A percentile compares a stretch with the other conserved stretches of the same genome.
phyloP scores from a whole-genome alignment of 2,113 vertebrate genomes.

The Irena cyanogastra region DNA sequence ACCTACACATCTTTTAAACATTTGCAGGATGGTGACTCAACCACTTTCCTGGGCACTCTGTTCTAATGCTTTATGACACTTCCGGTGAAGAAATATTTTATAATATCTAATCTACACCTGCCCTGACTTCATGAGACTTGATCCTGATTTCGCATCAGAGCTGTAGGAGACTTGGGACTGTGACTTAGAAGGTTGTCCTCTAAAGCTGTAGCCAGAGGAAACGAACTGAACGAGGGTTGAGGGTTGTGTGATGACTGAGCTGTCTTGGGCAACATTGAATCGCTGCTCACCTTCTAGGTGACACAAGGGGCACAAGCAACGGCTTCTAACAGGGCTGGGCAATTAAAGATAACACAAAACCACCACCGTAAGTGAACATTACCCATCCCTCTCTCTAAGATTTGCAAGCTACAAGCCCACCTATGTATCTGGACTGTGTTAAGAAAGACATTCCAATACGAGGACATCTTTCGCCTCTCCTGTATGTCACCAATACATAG shows the following conservation, averaged over 20 bases:
- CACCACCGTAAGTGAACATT: rapidly evolving
- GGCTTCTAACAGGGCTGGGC: neutral
- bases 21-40: neutral
- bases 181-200: neutral
- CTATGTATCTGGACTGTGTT: too few species aligned
- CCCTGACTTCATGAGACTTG: neutral
- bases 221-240: rapidly evolving
- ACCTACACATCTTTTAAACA: neutral
- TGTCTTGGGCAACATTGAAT: neutral
- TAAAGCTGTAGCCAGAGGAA: neutral
- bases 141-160: neutral
- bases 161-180: neutral
- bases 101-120: neutral
- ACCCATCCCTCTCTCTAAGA: neutral
- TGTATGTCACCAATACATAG: rapidly evolving
- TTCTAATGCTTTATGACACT: neutral
- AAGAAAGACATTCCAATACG: neutral
- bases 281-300: neutral
- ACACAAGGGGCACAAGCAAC: neutral
- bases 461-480: neutral
- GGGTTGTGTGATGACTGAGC: neutral
- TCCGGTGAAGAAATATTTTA: neutral
- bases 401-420: neutral
- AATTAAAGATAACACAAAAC: neutral
- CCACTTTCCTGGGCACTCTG: neutral